Evolutionary conservation across 2,888 invertebrate species (phyloP).

Genomic region (Cantharis flavilabris): DNA sequence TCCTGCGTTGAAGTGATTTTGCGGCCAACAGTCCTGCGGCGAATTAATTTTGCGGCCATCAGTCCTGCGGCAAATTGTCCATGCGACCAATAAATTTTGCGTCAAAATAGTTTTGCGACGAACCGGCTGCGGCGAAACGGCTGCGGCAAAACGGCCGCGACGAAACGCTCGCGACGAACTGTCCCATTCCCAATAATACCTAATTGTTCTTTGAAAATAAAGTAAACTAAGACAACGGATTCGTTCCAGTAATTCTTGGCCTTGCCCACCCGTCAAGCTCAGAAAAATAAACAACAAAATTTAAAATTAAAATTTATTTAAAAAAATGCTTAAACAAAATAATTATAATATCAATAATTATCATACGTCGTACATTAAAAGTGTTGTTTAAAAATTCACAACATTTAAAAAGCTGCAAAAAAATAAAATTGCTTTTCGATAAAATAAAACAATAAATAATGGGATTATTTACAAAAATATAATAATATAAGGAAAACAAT

Average conservation of each 20-base stretch:
- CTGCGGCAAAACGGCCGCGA: no score
- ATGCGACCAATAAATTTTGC: no score
- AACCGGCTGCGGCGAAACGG: no score
- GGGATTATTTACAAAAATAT: not conserved
- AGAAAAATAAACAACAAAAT: not conserved
- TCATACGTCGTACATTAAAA: not conserved
- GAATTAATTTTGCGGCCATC: no score
- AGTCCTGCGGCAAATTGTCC: no score
- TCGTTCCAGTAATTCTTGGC: not conserved
- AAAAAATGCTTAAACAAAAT: not conserved
- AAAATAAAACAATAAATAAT: not conserved
- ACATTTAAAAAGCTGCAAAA: not conserved
- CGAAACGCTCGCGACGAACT: no score
- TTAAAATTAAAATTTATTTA: not conserved
- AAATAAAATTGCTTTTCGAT: not conserved
- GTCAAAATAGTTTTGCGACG: no score
- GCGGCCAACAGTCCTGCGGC: no score
- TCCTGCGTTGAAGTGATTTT: no score
- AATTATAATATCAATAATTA: not conserved
- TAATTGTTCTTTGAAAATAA: not conserved
- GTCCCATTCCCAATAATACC: no score
- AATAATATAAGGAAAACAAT: not conserved
- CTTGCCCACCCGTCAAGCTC: not conserved
- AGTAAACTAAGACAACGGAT: not conserved
- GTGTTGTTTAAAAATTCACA: not conserved